phyloP scores from a whole-genome alignment of 2,888 invertebrate genomes.

The Dichetophora obliterata region DNA sequence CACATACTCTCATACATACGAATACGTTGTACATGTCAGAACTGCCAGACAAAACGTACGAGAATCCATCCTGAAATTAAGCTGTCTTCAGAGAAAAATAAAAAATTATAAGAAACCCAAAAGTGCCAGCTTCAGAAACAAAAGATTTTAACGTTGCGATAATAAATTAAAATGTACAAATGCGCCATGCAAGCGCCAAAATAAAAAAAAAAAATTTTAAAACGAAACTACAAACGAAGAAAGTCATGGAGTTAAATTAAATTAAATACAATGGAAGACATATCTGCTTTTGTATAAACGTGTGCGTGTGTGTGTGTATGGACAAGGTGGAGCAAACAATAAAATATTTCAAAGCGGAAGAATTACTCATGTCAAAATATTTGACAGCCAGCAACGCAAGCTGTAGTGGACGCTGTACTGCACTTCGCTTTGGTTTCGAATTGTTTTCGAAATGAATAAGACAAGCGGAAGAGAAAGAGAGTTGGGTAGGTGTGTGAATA shows the following conservation, averaged over 20 bases:
- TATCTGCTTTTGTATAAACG: not conserved
- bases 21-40: not conserved
- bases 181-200: conserved; percentile 5
- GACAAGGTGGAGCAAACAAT: not conserved
- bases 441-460: too few species aligned
- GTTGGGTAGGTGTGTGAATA: too few species aligned
- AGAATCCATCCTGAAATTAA: conserved; percentile 21
- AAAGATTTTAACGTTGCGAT: conserved; percentile 32
- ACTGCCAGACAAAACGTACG: not conserved
- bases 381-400: not conserved
- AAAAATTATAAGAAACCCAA: not conserved
- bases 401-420: too few species aligned
- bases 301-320: not conserved
- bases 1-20: not conserved
- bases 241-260: not conserved
- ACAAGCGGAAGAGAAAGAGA: too few species aligned
- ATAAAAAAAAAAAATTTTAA: not conserved
- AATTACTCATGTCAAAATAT: conserved; percentile 6
- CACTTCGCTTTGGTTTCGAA: too few species aligned
- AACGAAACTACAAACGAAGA: not conserved
- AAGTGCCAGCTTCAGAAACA: conserved; percentile 16
- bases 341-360: conserved; percentile 3
- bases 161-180: conserved; percentile 25
- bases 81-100: conserved; percentile 5
- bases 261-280: not conserved